Base-by-base conservation (phyloP, 2,797 vertebrate genomes). In the Merluccius polli region DNA sequence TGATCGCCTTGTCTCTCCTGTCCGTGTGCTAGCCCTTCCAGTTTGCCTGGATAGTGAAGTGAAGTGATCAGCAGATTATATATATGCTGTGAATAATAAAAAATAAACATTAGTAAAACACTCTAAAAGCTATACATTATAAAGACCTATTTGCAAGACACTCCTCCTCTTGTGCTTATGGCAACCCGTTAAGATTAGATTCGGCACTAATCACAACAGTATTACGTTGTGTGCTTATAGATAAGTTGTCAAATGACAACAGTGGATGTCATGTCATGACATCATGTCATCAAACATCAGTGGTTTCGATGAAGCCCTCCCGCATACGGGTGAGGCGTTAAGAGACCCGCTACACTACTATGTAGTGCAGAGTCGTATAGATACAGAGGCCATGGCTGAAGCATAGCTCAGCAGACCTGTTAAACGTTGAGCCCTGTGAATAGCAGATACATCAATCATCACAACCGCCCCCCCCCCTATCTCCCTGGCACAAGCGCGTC, bases 391-490 rank as follows among this genome's bases (percentile, higher is more conserved):
- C 79, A 79, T 79, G 86, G 87, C 83, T 87, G 84, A 89, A 85
- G 70, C 86, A 84, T 80, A 63, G 87, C 83, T 86, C 87, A 87
- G 86, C 87, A 90, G 84, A 87, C 86, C 85, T 91, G 82, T 82
- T 89, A 86, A 79, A 78, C 87, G 76, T 88, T 89, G 80, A 92
- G 88, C 91, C 91, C 92, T 91, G 83, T 86, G 79, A 70, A 72
- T 88, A 87, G 82, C 86, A 91, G 89, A 92, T 89, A 86, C 41
- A 79, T 79, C 15, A 82, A 88, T 89, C 88, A 3, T 27, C 52
- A 11, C 83, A 82, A 84, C 86, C 82, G 1, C 52, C 18, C 12
- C 79, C 79, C 85, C 88, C 89, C 88, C 89, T 15, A 90, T 92
- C 90, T 91, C 91, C 89, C 85, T 84, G 1, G 85, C 90, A 90